Evolutionary conservation across 2,888 invertebrate species (phyloP).

Genomic region (Microctonus brassicae): DNA sequence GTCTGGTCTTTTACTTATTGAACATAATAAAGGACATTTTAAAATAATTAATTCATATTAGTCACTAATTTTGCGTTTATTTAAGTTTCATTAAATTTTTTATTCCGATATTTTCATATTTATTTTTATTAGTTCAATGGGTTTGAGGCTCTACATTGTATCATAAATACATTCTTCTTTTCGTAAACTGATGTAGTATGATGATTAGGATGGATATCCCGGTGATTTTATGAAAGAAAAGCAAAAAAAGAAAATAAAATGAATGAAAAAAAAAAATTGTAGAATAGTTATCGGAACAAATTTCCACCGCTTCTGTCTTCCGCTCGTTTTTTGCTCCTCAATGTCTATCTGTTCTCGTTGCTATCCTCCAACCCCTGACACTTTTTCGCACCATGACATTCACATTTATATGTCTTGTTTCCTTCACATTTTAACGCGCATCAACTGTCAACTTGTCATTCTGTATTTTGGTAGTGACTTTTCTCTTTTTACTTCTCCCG

Average conservation of each 20-base stretch:
- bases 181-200: too few relatives aligned
- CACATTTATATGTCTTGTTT: conserved; percentile 13
- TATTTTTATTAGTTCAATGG: too few relatives aligned
- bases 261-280: not conserved
- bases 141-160: too few relatives aligned
- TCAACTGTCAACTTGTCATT: not conserved
- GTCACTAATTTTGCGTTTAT: too few relatives aligned
- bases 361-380: not conserved
- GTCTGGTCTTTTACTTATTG: too few relatives aligned
- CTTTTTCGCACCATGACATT: not conserved
- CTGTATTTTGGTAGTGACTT: not conserved
- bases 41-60: too few relatives aligned
- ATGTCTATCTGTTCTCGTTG: not conserved
- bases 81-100: too few relatives aligned
- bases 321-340: not conserved
- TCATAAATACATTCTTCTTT: too few relatives aligned
- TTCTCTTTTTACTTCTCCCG: not conserved
- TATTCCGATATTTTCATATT: too few relatives aligned
- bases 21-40: too few relatives aligned
- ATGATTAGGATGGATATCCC: conserved; percentile 12
- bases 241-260: too few relatives aligned
- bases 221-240: not conserved
- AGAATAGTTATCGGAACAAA: conserved; percentile 16
- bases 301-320: not conserved
- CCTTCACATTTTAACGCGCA: not conserved